Base-by-base conservation (phyloP, 2,888 invertebrate genomes). In the Platypus cylindrus region DNA sequence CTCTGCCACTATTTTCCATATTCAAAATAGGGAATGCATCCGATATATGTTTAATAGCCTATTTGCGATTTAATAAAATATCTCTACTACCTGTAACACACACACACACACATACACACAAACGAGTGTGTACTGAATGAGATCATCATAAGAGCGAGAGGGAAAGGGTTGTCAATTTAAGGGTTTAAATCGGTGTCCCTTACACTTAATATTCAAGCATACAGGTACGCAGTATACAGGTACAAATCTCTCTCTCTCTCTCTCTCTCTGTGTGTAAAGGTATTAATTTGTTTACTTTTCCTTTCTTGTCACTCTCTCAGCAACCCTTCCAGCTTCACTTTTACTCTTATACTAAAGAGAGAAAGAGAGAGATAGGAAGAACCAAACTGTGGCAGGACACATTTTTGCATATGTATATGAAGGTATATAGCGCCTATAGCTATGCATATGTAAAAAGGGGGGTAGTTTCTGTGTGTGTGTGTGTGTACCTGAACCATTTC, bases 151-250 rank as follows among this genome's bases (percentile, higher is more conserved):
- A 24, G 27, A 25, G 27, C 37, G 44, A 38, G 40, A 40, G 43
- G 38, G 41, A 45, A 42, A 47, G 55, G 54, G 54, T 56, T 53
- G 49, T 53, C 49, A 51, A 54, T 58, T 54, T n/a, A n/a, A n/a
- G n/a, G n/a, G n/a, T n/a, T n/a, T 53, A 55, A 55, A 58, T 53
- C 51, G 62, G 62, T 61, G 60, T 63, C 60, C 57, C 55, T 62
- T 60, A 59, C 62, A 62, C 60, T 61, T 61, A 62, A 62, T 60
- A 63, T 62, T 55, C 60, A 60, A 59, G 60, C 63, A n/a, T n/a
- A n/a, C n/a, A 63, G 62, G 62, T 62, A 62, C 60, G 62, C 60
- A 52, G 56, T 62, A 63, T 62, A 62, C 62, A 63, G 60, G 54
- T 50, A 60, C 59, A 60, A 60, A 59, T 54, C 44, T 15, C 45